Evolutionary conservation across 2,888 invertebrate genomes (phyloP), one percentile per base, ranked within the genome.

Genomic region (Euplagia quadripunctaria): DNA sequence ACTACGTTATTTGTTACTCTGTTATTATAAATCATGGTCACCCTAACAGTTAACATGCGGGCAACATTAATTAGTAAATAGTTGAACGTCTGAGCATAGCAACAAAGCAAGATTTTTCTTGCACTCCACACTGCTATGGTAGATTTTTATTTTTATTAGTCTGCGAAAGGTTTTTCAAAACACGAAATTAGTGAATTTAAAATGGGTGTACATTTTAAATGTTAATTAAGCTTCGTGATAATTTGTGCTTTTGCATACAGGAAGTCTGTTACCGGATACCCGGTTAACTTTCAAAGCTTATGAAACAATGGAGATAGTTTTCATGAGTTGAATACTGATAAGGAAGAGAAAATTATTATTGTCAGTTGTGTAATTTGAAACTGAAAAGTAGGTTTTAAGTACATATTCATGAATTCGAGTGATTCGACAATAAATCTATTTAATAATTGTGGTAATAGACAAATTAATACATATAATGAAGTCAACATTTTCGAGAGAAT

Each of bases 1-100:
- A 46, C 9, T 6, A 46, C 1, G 43, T 46, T 8, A 46, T 9
- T 46, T 46, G 43, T 46, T 3, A 46, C 43, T 8, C 8, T 46
- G 9, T 31, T 9, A 46, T 61, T 70, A 41, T 17, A n/a, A 63
- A 61, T 5, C 68, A 75, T 90, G 87, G 91, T 68, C 69, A 85
- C 89, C 83, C 87, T 85, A 86, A 73, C 70, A 79, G 88, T 88
- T 89, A 88, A 89, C 93, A 94, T 94, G 92, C 93, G 93, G 94
- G 93, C 91, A 90, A 90, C 93, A 93, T 93, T 94, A 94, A 94
- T 94, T 94, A 94, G 94, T 94, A 93, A 92, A 93, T 93, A 93
- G 93, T 89, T 88, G 89, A 88, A 89, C 88, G 92, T 90, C 92
- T 90, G 91, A 88, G 89, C 87, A 90, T 87, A 89, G 86, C 82